These are phyloP conservation scores for Pandion haliaetus DNA, from an alignment of 2,113 vertebrate species.

Conservation along the genomic window DNA sequence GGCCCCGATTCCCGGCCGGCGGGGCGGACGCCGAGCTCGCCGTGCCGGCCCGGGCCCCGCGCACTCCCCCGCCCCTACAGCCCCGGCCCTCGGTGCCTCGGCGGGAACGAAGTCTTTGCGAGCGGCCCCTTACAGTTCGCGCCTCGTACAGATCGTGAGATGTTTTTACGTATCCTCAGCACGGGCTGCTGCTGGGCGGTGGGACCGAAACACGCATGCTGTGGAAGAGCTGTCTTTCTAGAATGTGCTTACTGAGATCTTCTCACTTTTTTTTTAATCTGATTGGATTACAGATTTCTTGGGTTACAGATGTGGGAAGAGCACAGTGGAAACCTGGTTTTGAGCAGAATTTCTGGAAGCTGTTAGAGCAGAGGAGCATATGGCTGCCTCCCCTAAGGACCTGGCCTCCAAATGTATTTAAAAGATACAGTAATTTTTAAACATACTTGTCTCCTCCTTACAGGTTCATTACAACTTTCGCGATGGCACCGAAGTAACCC, in stretches of 20 bases:
- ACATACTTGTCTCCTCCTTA: neutral
- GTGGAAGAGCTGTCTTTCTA: neutral
- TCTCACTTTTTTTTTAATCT: neutral
- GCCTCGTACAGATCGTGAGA: fast-evolving
- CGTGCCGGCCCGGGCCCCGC: no score
- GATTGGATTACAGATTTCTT: neutral
- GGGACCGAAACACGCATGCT: neutral
- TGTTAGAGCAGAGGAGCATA: neutral
- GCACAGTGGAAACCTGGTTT: neutral
- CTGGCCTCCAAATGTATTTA: neutral
- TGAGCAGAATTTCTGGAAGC: neutral
- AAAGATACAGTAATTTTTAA: neutral
- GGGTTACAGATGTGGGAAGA: neutral
- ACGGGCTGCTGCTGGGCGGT: neutral
- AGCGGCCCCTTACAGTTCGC: fast-evolving
- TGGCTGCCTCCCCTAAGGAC: neutral
- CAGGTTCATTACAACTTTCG: neutral
- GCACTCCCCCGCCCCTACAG: no score
- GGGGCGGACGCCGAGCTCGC: no score
- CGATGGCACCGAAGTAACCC: neutral
- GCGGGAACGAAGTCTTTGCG: neutral
- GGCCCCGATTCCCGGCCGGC: no score
- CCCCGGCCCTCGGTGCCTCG: no score
- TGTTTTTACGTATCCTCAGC: fast-evolving
- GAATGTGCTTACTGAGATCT: neutral